Evolutionary conservation across 2,888 invertebrate species (phyloP), one percentile per base, ranked within the genome.

Genomic region (Sarcophaga carnaria): DNA sequence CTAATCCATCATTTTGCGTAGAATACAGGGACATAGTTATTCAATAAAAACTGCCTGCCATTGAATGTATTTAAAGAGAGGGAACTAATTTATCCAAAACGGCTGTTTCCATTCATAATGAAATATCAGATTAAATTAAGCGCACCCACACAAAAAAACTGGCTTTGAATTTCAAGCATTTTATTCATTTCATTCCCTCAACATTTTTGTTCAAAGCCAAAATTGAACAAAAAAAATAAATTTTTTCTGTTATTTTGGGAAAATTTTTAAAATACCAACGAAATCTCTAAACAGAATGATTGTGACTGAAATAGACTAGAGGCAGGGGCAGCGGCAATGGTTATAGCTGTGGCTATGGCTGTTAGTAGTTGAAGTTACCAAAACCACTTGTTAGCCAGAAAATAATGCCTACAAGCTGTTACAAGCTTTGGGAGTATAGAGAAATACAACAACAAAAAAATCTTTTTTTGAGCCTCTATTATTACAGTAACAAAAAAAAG

Each of bases 331-430:
- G 59, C n/a, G 45, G 17, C 47, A 25, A 45, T 25, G 37, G 64
- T 20, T n/a, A 11, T 45, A 37, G 37, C 37, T 37, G 37, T 14
- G 49, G 12, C 14, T 47, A 20, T 54, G 25, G 76, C 5, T 20
- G 64, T 27, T 54, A 37, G 47, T 37, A 37, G 37, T 37, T 37
- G 47, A 47, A 80, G 74, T 80, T 78, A 75, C 54, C 25, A 70
- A 80, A 86, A 80, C 83, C 86, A 86, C 85, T 85, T 83, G 85
- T 80, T 84, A 81, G 78, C 84, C 71, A 72, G 71, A 71, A 82
- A 85, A 78, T 69, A 88, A 83, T 88, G 84, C 84, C 85, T 85
- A 79, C 82, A 87, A 84, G 85, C 85, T 87, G 84, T 87, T 87
- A 80, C 85, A 85, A 66, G 72, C 66, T 87, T 85, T 79, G 79